Evolutionary conservation across 2,888 invertebrate genomes (phyloP), one percentile per base, ranked within the genome.

Genomic region (Aradus depressus): DNA sequence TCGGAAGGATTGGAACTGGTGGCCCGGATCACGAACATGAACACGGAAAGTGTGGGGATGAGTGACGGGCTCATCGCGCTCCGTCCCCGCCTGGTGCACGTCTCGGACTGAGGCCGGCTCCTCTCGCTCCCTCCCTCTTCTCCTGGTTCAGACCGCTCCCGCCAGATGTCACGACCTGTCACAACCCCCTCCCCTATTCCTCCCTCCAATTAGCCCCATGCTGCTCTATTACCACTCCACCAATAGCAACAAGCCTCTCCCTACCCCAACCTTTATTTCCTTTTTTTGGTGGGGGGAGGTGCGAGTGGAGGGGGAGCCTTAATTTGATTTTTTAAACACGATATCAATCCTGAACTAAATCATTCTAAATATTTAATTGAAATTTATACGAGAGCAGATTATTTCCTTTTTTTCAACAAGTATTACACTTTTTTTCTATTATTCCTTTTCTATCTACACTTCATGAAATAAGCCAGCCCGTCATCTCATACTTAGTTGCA

Each of bases 1-100:
- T 81, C 81, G 53, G 16, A 37, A 18, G 12, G 34, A 25, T 12
- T 19, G 10, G 21, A 22, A 14, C n/a, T 19, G 10, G 38, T 21
- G 8, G n/a, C n/a, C n/a, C n/a, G n/a, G 3, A 47, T 14, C 25
- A 47, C 25, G 37, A 35, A 37, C 18, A 47, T 38, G 47, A 47
- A 38, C n/a, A 23, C 47, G 25, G 28, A 12, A 38, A 47, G 26
- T 12, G 23, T 18, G 25, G 47, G 37, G 37, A 47, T 47, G 35
- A 26, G 37, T 26, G 35, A 37, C 37, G 37, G 37, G 23, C 37
- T 23, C 10, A 19, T 38, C 12, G 28, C 47, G 21, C 37, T 47
- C 47, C 34, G 47, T 37, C 25, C n/a, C n/a, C n/a, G n/a, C n/a
- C n/a, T n/a, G n/a, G n/a, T 37, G 47, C 47, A 25, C 22, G 47